Base-by-base conservation (phyloP, 2,797 vertebrate genomes). In the Enteromius mattozi region DNA sequence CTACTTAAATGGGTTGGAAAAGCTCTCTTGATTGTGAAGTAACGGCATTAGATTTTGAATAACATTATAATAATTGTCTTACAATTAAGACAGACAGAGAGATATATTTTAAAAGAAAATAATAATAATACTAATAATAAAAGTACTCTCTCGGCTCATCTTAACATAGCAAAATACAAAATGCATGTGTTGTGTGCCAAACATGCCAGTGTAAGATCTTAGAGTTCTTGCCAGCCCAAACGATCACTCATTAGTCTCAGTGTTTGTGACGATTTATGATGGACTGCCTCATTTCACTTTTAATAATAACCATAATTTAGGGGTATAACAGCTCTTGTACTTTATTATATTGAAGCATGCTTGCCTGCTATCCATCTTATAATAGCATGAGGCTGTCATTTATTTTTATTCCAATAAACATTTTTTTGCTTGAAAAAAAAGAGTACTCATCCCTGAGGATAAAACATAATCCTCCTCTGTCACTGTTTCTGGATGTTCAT, bases 301-400 rank as follows among this genome's bases (percentile, higher is more conserved):
- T 88, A 88, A 92, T 92, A 91, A 92, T 88, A 90, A 89, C 88
- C 83, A 66, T 92, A 86, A 92, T 92, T 90, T 89, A 82, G 54
- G 85, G 88, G 21, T 82, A 90, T 81, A 88, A 89, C 88, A 89
- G 87, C 86, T 90, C 86, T 90, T 92, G 90, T 91, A 69, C 72
- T 81, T 68, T 84, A 87, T 85, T 84, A 82, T 91, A 88, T 84
- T 88, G 83, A 80, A 88, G 79, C 74, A 42, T 65, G 66, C 82
- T 82, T 85, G 40, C 30, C 80, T 69, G 37, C 47, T 77, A 91
- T 92, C 80, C 74, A 86, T 89, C 87, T 91, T 87, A 45, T 49
- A 87, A 85, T 87, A 68, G 51, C 81, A 91, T 87, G 86, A 84
- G 51, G 33, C 81, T 90, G 84, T 86, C 85, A 80, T 21, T 17